phyloP scores from a whole-genome alignment of 2,888 invertebrate genomes.

The Sturmia bella region DNA sequence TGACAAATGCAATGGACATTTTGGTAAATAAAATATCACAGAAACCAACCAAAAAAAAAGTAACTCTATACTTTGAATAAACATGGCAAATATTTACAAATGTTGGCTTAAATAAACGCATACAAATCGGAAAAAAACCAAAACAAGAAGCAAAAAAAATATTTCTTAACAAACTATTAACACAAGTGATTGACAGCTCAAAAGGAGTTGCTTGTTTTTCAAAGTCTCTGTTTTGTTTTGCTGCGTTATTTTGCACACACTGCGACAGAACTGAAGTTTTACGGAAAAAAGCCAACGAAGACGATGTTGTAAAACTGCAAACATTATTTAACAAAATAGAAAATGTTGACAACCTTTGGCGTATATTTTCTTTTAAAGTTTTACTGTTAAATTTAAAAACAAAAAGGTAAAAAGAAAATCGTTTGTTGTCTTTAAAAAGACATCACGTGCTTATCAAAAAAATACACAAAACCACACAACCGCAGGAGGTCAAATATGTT shows the following conservation, averaged over 20 bases:
- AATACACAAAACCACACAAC: slow-evolving; percentile 55
- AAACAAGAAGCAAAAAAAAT: slow-evolving; percentile 9
- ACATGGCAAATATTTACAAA: slow-evolving; percentile 62
- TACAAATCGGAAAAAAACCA: slow-evolving; percentile 1
- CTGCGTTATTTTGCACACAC: slow-evolving; percentile 28
- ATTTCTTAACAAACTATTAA: slow-evolving; percentile 52
- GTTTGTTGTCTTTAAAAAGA: slow-evolving; percentile 56
- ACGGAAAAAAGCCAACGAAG: slow-evolving; percentile 31
- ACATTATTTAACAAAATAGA: slow-evolving; percentile 58
- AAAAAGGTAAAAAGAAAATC: slow-evolving; percentile 25
- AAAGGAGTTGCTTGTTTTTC: slow-evolving; percentile 55
- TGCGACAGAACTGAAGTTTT: slow-evolving; percentile 25
- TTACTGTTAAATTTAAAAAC: slow-evolving; percentile 48
- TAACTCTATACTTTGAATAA: slow-evolving; percentile 48
- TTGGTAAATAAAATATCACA: slow-evolving; percentile 49
- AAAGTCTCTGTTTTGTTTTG: slow-evolving; percentile 34
- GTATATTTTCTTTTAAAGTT: slow-evolving; percentile 48
- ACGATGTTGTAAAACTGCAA: slow-evolving; percentile 59
- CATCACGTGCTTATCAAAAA: slow-evolving; percentile 65
- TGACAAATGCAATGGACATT: slow-evolving; percentile 66
- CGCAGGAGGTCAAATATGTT: slow-evolving; percentile 67
- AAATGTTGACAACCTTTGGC: slow-evolving; percentile 67
- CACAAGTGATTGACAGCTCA: slow-evolving; percentile 68
- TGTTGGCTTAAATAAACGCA: slow-evolving; percentile 51
- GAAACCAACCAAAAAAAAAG: slow-evolving; percentile 9